Conservation (phyloP, 2,888 invertebrate species). For the Xestobium rufovillosum region DNA sequence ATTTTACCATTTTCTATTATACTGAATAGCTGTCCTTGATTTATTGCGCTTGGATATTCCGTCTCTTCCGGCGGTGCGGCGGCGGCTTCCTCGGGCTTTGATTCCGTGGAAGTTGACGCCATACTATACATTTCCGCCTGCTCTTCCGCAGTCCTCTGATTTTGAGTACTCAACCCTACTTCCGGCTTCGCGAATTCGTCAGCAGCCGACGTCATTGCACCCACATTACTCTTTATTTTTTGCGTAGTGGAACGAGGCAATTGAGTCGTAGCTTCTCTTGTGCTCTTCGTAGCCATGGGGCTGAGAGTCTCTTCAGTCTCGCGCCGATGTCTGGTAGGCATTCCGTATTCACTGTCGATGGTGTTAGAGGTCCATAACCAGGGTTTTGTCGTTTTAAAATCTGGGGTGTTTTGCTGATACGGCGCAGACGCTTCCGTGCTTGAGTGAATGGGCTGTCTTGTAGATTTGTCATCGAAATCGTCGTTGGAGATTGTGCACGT, state of each 20-base stretch:
- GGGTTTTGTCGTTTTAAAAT: conserved; percentile 30
- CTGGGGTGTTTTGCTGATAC: conserved; percentile 19
- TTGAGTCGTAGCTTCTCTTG: too few relatives aligned
- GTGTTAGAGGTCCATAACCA: conserved; percentile 42
- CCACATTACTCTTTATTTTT: conserved; percentile 5
- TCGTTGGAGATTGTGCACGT: conserved; percentile 51
- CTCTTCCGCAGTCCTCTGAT: conserved; percentile 24
- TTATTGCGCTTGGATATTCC: conserved; percentile 40
- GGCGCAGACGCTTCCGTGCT: conserved; percentile 16
- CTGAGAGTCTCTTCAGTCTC: conserved; percentile 40
- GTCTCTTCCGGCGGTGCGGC: too few relatives aligned
- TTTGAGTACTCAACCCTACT: too few relatives aligned
- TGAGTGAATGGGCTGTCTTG: conserved; percentile 18
- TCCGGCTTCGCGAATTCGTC: too few relatives aligned
- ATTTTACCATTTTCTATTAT: conserved; percentile 39
- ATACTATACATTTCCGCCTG: conserved; percentile 20
- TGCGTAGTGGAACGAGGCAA: too few relatives aligned
- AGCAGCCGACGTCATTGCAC: conserved; percentile 8
- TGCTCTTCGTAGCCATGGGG: conserved; percentile 30
- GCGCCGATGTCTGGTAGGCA: conserved; percentile 40
- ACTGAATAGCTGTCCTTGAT: conserved; percentile 42
- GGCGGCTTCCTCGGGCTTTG: conserved; percentile 15
- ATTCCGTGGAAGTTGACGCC: conserved; percentile 4
- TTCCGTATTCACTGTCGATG: conserved; percentile 37
- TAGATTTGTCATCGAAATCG: conserved; percentile 32